Evolutionary conservation across 2,888 invertebrate genomes (phyloP), one percentile per base, ranked within the genome.

Genomic region (Drosophila hamatofila): DNA sequence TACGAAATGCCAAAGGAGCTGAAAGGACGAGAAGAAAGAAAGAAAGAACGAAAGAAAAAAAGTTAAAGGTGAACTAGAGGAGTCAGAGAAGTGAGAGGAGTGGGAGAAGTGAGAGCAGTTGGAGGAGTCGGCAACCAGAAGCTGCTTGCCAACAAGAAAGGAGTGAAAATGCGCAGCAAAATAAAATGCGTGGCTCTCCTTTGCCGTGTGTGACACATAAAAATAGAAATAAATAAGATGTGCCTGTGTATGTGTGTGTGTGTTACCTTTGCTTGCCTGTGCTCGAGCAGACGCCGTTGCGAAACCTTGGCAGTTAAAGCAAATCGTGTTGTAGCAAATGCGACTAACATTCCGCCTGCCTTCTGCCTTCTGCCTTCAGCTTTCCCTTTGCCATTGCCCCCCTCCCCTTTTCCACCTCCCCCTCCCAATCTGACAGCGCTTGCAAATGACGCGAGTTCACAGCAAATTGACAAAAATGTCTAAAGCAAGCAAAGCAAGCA

Each of bases 241-340:
- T 42, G 33, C 35, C 35, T 14, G 14, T 35, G 37, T 3, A 35
- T 7, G 42, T 44, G 21, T 37, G 16, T 5, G 35, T 35, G 35
- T 35, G 7, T n/a, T 72, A 66, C 66, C 44, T 66, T 27, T 27
- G 42, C 16, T 30, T 1, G 30, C 30, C 30, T 18, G 12, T 57
- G 44, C 54, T 49, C 41, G n/a, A 41, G 23, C 42, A 41, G 49
- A 41, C 41, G 60, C 42, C 61, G 63, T 41, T 25, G 35, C 58
- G 61, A 58, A 77, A 59, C 71, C 78, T 62, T 60, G 75, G 54
- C 70, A 84, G 82, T 84, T 84, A 76, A 79, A 78, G 80, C 75
- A 87, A 83, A 75, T 80, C 77, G 87, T 83, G 88, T 85, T 77
- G 82, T 75, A 79, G 76, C 82, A 87, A 83, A 83, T 87, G 87